These are phyloP conservation scores for Eulacestoma nigropectus DNA, from an alignment of 2,113 vertebrate species.

Conservation along the genomic window DNA sequence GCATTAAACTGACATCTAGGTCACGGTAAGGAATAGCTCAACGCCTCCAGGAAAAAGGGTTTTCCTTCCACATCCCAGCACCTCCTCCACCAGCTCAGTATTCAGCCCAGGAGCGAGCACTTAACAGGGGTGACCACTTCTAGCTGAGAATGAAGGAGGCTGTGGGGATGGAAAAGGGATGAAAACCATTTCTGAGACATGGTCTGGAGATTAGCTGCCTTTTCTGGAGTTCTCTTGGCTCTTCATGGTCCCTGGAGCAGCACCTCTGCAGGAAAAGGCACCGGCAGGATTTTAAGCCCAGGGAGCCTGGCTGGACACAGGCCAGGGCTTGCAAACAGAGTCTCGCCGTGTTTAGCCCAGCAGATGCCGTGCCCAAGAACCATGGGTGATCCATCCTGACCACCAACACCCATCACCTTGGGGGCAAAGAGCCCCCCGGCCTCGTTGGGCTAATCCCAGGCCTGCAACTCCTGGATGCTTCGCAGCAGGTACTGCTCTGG, in stretches of 20 bases:
- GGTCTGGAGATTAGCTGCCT: neutral
- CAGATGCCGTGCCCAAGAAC: neutral
- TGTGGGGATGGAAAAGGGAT: neutral
- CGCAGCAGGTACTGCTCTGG: neutral
- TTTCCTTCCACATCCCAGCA: constrained; percentile 10
- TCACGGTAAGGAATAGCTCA: constrained; percentile 39
- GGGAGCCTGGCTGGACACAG: fast-evolving
- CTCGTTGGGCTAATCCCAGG: neutral
- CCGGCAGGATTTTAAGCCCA: neutral
- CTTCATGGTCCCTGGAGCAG: neutral
- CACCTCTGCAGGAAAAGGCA: neutral
- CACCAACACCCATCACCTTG: neutral
- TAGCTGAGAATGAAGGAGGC: neutral
- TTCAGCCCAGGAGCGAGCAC: neutral
- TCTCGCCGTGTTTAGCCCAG: neutral
- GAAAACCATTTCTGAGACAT: neutral
- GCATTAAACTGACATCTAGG: constrained; percentile 50
- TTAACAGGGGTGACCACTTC: neutral
- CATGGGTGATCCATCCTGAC: fast-evolving
- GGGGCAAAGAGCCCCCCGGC: neutral
- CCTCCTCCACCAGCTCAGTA: neutral
- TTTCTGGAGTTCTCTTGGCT: neutral
- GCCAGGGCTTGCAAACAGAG: neutral
- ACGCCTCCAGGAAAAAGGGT: constrained; percentile 53
- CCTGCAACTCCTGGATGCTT: neutral